phyloP scores from a whole-genome alignment of 2,113 vertebrate species.

The Mesoclemmys tuberculata region DNA sequence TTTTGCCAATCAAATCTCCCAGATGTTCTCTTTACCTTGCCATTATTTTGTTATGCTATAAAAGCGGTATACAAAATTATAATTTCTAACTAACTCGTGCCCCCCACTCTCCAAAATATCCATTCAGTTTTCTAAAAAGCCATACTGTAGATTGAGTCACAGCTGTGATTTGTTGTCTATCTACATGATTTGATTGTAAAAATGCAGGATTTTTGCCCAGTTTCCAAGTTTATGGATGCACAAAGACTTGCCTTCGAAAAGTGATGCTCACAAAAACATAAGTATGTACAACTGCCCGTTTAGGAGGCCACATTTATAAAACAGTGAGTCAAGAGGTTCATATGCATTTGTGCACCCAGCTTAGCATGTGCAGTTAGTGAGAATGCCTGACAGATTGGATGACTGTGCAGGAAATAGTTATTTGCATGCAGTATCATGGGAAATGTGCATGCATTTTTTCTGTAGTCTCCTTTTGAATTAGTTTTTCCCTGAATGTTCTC shows the following conservation, averaged over 20 bases:
- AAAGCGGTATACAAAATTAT: not conserved
- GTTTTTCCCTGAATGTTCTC: not conserved
- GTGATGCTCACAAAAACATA: rapidly evolving
- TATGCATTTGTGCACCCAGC: not conserved
- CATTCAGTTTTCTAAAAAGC: not conserved
- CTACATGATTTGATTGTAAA: not conserved
- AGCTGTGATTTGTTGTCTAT: too few species aligned
- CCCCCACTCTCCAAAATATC: not conserved
- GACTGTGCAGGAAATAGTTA: not conserved
- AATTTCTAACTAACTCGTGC: not conserved
- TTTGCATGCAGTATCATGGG: not conserved
- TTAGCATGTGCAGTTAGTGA: rapidly evolving
- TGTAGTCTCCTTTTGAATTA: not conserved
- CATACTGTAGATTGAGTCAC: rapidly evolving
- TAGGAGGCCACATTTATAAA: rapidly evolving
- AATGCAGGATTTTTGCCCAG: too few species aligned
- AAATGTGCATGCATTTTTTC: not conserved
- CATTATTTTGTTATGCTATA: not conserved
- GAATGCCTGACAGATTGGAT: rapidly evolving
- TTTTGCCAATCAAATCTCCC: not conserved
- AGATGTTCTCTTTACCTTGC: not conserved
- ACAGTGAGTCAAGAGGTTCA: not conserved
- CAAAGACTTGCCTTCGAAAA: rapidly evolving
- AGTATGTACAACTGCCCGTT: not conserved
- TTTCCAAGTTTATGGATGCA: rapidly evolving